Conservation (phyloP, 2,113 vertebrate genomes). For the Saiga tatarica region DNA sequence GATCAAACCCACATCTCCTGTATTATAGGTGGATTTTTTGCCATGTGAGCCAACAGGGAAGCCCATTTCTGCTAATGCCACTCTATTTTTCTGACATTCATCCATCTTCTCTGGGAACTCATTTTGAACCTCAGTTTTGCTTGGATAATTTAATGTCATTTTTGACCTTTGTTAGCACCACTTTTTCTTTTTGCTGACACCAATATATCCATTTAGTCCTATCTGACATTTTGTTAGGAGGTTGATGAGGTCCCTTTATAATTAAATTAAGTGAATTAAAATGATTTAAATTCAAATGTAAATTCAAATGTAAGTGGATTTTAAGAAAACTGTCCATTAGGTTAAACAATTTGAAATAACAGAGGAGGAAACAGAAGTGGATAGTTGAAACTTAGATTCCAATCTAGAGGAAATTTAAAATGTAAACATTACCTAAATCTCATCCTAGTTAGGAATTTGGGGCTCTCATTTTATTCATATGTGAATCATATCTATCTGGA, state of each 20-base stretch:
- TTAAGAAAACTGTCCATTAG: background rate
- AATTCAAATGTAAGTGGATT: background rate
- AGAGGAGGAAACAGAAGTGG: background rate
- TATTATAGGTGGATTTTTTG: background rate
- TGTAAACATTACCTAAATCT: background rate
- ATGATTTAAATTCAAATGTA: constrained; percentile 12
- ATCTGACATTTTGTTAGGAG: constrained; percentile 32
- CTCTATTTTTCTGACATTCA: constrained; percentile 1
- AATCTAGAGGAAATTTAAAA: background rate
- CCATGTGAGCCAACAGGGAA: background rate
- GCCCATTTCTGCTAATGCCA: background rate
- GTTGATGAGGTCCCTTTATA: constrained; percentile 9
- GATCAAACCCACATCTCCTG: background rate
- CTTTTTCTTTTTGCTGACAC: background rate
- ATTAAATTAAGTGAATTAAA: constrained; percentile 48
- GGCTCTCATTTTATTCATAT: background rate
- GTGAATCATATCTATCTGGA: background rate
- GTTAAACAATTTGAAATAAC: constrained; percentile 35
- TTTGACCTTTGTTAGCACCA: background rate
- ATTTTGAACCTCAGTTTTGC: background rate
- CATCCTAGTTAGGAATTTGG: background rate
- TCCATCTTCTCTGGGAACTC: background rate
- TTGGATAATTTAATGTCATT: constrained; percentile 8
- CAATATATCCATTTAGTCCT: background rate
- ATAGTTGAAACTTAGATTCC: background rate